A percentile compares a stretch with the other conserved stretches of the same genome.
Conservation (phyloP, 2,113 vertebrate genomes). For the Pedetes capensis region DNA sequence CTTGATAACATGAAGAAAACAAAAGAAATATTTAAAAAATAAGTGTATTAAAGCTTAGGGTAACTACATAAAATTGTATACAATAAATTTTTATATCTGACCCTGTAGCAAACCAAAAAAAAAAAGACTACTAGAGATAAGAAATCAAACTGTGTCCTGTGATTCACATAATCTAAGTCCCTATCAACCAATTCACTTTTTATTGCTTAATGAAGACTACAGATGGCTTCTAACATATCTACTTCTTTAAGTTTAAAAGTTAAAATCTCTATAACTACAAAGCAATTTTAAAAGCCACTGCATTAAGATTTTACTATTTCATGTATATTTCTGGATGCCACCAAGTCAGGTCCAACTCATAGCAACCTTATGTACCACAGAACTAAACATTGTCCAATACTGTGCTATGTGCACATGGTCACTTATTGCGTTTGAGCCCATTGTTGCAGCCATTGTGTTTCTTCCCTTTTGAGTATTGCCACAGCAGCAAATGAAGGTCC, state of each 20-base stretch:
- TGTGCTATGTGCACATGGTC: too few relatives aligned
- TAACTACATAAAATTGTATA: background rate
- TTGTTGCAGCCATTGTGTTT: too few relatives aligned
- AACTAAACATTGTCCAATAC: too few relatives aligned
- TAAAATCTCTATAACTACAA: constrained; percentile 14
- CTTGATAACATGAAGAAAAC: background rate
- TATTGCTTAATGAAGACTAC: constrained; percentile 37
- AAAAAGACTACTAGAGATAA: constrained; percentile 24
- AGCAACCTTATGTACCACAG: too few relatives aligned
- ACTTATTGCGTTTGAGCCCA: too few relatives aligned
- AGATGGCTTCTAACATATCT: background rate
- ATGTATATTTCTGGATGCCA: too few relatives aligned
- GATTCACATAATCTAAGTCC: background rate
- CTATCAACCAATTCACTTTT: background rate
- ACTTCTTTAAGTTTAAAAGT: background rate
- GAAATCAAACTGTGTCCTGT: constrained; percentile 21
- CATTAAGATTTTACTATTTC: background rate
- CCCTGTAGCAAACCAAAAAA: background rate
- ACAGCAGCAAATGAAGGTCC: too few relatives aligned
- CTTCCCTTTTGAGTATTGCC: too few relatives aligned
- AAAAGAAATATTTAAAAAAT: background rate
- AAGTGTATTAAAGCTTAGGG: background rate
- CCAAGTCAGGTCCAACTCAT: too few relatives aligned
- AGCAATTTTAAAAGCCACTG: background rate
- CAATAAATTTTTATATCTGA: constrained; percentile 7